phyloP scores from a whole-genome alignment of 1,140 invertebrate genomes.

The Meloidogyne exigua region DNA sequence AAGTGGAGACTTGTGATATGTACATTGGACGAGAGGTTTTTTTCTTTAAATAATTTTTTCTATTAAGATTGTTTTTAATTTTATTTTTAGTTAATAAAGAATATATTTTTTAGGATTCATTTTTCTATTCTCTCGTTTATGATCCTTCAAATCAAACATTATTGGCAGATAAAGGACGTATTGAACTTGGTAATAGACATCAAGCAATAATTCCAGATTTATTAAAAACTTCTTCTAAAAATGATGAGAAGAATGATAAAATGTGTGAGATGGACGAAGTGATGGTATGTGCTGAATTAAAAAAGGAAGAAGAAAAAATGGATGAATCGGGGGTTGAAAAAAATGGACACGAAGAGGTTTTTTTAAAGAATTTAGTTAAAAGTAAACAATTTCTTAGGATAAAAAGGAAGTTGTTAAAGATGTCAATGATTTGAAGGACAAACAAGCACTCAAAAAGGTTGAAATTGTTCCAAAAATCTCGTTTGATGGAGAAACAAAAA shows the following conservation, averaged over 20 bases:
- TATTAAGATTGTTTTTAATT: not conserved
- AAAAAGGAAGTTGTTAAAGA: too few relatives aligned
- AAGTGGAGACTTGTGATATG: conserved; percentile 89
- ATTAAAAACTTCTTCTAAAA: conserved; percentile 18
- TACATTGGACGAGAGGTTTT: conserved; percentile 79
- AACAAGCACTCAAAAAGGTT: too few relatives aligned
- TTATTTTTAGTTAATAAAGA: not conserved
- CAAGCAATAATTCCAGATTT: conserved; percentile 72
- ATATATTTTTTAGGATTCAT: conserved; percentile 74
- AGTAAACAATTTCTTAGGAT: too few relatives aligned
- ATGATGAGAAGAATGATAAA: conserved; percentile 29
- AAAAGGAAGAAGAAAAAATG: conserved; percentile 32
- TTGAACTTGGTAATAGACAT: conserved; percentile 86
- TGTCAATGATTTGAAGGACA: too few relatives aligned
- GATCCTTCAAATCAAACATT: conserved; percentile 97
- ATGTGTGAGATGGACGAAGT: conserved; percentile 40
- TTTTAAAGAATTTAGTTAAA: too few relatives aligned
- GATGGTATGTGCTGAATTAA: conserved; percentile 28
- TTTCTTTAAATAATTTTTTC: not conserved
- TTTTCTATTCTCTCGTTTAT: conserved; percentile 99
- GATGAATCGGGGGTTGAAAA: not conserved
- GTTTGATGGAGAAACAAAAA: conserved; percentile 64
- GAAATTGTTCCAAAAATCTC: not conserved
- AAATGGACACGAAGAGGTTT: not conserved
- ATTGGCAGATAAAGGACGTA: conserved; percentile 94